These are phyloP conservation scores for Glossophaga mutica DNA, from an alignment of 2,797 vertebrate genomes.

Conservation along the genomic window DNA sequence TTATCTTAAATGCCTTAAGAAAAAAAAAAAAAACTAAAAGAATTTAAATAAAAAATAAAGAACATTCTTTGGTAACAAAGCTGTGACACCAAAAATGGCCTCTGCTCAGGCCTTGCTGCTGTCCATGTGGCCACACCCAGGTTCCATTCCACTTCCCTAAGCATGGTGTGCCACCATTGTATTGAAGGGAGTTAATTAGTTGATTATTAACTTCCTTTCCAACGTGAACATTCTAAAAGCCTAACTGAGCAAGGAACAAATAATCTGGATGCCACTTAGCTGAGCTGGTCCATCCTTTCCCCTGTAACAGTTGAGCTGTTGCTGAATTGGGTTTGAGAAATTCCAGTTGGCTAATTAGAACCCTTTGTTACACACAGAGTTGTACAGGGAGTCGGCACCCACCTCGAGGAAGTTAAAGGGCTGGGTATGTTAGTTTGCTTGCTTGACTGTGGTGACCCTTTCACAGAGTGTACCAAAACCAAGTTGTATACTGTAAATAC, in stretches of 20 bases:
- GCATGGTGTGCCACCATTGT: background rate
- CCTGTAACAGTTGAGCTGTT: conserved; percentile 13
- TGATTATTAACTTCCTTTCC: conserved; percentile 50
- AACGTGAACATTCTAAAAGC: conserved; percentile 10
- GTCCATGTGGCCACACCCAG: background rate
- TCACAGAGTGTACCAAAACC: background rate
- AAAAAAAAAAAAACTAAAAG: background rate
- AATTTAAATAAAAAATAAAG: background rate
- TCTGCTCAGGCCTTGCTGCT: background rate
- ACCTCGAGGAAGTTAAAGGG: background rate
- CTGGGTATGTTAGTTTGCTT: background rate
- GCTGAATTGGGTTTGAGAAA: conserved; percentile 36
- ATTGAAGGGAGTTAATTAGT: conserved; percentile 25
- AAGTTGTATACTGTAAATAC: background rate
- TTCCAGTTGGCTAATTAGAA: conserved; percentile 32
- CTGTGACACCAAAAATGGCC: background rate
- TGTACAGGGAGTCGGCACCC: background rate
- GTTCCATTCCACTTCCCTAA: background rate
- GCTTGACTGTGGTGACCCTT: background rate
- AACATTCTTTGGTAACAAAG: background rate
- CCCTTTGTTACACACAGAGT: conserved; percentile 10
- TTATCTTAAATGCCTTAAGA: background rate
- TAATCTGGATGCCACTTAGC: background rate
- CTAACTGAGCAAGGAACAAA: conserved; percentile 49
- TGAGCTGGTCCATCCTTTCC: background rate